Base-by-base conservation (phyloP, 2,113 vertebrate species). In the Entomyzon cyanotis region DNA sequence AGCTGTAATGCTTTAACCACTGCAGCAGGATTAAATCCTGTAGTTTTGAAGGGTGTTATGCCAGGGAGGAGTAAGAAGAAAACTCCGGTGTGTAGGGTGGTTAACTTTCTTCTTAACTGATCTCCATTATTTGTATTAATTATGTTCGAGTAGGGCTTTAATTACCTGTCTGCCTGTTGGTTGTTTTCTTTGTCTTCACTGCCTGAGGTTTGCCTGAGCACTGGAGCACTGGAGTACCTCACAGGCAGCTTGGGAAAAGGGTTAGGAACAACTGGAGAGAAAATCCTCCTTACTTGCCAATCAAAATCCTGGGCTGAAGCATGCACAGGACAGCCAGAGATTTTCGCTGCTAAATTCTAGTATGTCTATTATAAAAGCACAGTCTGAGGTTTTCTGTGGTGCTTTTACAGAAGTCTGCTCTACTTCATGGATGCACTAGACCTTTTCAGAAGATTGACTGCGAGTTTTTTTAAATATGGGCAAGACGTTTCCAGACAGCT, bases 301-400 rank as follows among this genome's bases (percentile, higher is more conserved):
- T 60, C 74, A 82, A 12, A 94, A 85, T 60, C 49, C 69, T 59
- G 50, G 58, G 25, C 77, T 84, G 83, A 86, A 63, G 73, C 35
- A 46, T n/a, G 65, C 30, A 59, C 74, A 87, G 70, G 60, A 63
- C 44, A 78, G 55, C 21, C 35, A 68, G 60, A 90, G 80, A 37
- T 10, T 91, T 81, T 52, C 71, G 65, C 49, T 82, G 27, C 78
- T 87, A 50, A 82, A 62, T 71, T 87, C 87, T 87, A 49, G 46
- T 82, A 94, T 68, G 41, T 62, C 77, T 89, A 5, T 79, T 93
- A 49, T 23, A 82, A 82, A 82, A 83, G 62, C 70, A 67, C 35
- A 62, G 37, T 83, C 56, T 89, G 89, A 78, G 52, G 30, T 89
- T 88, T 90, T 93, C 80, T 90, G 63, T 67, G 55, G 27, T 94